Evolutionary conservation across 2,888 invertebrate species (phyloP).

Genomic region (Willowsia nigromaculata): DNA sequence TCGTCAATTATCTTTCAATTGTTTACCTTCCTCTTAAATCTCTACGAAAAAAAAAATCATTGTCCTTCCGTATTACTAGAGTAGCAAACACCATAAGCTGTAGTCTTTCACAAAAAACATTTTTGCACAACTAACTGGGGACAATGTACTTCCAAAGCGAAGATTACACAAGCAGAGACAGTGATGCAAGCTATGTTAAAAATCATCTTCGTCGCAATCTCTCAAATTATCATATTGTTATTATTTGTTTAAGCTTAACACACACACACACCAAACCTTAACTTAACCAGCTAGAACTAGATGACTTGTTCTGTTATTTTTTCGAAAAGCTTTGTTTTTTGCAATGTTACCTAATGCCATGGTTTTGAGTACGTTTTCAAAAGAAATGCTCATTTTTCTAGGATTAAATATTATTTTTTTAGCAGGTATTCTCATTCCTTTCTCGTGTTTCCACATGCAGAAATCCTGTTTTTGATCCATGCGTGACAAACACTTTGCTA

Average conservation of each 20-base stretch:
- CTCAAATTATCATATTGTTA: background rate
- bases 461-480: slow-evolving; percentile 57
- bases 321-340: background rate
- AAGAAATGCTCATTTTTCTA: background rate
- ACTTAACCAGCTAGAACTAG: background rate
- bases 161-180: background rate
- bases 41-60: too few relatives aligned
- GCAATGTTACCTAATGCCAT: background rate
- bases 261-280: background rate
- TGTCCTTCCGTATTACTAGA: too few relatives aligned
- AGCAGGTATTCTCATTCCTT: background rate
- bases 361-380: background rate
- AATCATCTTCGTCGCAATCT: background rate
- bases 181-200: background rate
- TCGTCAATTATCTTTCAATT: too few relatives aligned
- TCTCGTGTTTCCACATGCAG: slow-evolving; percentile 50
- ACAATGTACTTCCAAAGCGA: background rate
- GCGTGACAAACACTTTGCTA: slow-evolving; percentile 46
- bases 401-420: background rate
- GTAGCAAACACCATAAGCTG: too few relatives aligned
- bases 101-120: background rate
- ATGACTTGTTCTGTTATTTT: background rate
- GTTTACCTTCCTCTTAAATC: too few relatives aligned
- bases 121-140: background rate
- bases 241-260: background rate